phyloP scores from a whole-genome alignment of 1,140 invertebrate species.

The Wasmannia auropunctata region DNA sequence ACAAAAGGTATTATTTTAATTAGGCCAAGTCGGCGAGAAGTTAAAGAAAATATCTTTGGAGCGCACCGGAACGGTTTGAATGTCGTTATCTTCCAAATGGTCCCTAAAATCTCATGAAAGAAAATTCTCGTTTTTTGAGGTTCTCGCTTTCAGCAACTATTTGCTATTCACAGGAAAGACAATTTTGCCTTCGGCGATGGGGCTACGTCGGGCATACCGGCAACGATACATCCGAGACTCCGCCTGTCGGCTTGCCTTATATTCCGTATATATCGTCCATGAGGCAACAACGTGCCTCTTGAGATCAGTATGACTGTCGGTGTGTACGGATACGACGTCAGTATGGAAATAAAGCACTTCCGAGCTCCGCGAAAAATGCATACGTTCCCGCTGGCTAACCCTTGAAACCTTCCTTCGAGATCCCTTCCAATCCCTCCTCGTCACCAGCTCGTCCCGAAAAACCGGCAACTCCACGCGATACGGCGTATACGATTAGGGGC shows the following conservation, averaged over 20 bases:
- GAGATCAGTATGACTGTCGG: constrained; percentile 79
- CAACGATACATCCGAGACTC: constrained; percentile 73
- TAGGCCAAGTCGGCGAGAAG: background rate
- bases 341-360: constrained; percentile 83
- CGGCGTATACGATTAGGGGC: constrained; percentile 66
- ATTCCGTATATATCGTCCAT: constrained; percentile 73
- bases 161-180: constrained; percentile 61
- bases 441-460: constrained; percentile 44
- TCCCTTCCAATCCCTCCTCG: constrained; percentile 63
- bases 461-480: constrained; percentile 34
- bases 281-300: constrained; percentile 77
- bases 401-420: constrained; percentile 61
- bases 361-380: constrained; percentile 79
- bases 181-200: constrained; percentile 67
- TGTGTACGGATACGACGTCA: constrained; percentile 71
- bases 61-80: background rate
- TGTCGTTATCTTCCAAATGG: background rate
- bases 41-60: background rate
- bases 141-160: constrained; percentile 66
- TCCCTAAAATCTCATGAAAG: constrained; percentile 7
- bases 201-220: constrained; percentile 62
- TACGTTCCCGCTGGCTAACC: constrained; percentile 68
- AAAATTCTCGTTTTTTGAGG: constrained; percentile 32
- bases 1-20: background rate
- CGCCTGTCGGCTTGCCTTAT: constrained; percentile 63